Evolutionary conservation across 1,140 invertebrate genomes (phyloP), one percentile per base, ranked within the genome.

Genomic region (Yoshiicerus persimilis): DNA sequence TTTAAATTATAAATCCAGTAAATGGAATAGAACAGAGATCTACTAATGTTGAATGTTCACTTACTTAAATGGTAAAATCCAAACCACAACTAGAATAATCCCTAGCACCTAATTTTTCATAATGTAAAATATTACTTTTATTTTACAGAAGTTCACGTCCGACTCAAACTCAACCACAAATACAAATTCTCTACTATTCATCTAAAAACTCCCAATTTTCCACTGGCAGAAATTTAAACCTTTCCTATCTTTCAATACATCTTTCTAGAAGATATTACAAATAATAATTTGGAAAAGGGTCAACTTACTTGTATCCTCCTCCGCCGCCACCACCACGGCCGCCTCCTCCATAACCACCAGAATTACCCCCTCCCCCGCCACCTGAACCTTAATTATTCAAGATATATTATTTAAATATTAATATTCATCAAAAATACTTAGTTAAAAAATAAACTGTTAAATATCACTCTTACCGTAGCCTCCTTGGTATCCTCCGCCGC

Each of bases 301-400:
- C 23, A 66, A 83, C 88, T 90, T 90, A 88, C 89, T 88, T 89
- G 90, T 89, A 88, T 30, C 87, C 87, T 62, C 90, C 88, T 16
- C 90, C 47, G 20, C 89, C 90, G 25, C 90, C 86, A n/a, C 90
- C 86, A 36, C 86, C 87, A 27, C 90, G 88, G 10, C 87, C 89
- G 47, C 88, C 85, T n/a, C 88, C 85, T n/a, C 36, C 62, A 62
- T 86, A 77, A 84, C 56, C 66, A 86, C 75, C 75, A 56, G 41
- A 41, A n/a, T 47, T 47, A 27, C 66, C 30, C 23, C 87, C 87
- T 13, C 77, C 87, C n/a, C 87, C 83, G 77, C 83, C 84, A 36
- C 66, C 75, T 38, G 34, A 80, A 80, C 34, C 75, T 70, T 3
- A 30, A 13, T 36, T 1, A n/a, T 36, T 36, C 34, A 4, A 77